Evolutionary conservation across 2,113 vertebrate genomes (phyloP), one percentile per base, ranked within the genome.

Genomic region (Chaetodon auriga): DNA sequence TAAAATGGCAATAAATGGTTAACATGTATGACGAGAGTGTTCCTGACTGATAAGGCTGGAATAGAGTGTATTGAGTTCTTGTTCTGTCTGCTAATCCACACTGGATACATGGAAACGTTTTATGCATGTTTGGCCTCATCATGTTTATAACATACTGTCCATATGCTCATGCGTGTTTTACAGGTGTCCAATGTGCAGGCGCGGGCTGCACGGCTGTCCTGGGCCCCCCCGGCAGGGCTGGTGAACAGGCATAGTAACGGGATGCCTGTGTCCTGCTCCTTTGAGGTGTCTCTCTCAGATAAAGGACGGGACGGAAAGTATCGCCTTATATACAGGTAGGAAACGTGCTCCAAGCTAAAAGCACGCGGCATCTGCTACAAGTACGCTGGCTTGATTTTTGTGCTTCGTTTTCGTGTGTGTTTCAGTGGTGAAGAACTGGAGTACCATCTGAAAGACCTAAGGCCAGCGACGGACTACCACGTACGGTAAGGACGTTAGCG

Each of bases 241-340:
- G 93, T 95, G 2, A 97, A 95, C 82, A 95, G 96, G 90, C 96
- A 96, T 90, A 96, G 90, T 82, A 97, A 97, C 1, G 95, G 96
- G 82, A 95, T 97, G 78, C 96, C 97, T 25, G 96, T 96, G 88
- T 95, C 96, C 80, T 99, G 97, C 94, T 97, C 95, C 92, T 99
- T 97, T 0, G 98, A 99, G 92, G 96, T 99, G 74, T 96, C 96
- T 90, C 96, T 99, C 87, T 99, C 98, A 1, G 98, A 99, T 86
- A 99, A 98, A 94, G 98, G 98, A 49, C 96, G 96, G 38, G 98
- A 99, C 69, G 97, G 97, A 86, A 98, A 98, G 83, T 99, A 97
- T 94, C 97, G 97, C 89, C 92, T 96, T 75, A 96, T 99, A 93
- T 99, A 99, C 97, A 98, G 98, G 98, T 99, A 94, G 86, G 51